A percentile compares a stretch with the other conserved stretches of the same genome.
These are phyloP conservation scores for Mystacides longicornis DNA, from an alignment of 2,888 invertebrate species.

Conservation along the genomic window DNA sequence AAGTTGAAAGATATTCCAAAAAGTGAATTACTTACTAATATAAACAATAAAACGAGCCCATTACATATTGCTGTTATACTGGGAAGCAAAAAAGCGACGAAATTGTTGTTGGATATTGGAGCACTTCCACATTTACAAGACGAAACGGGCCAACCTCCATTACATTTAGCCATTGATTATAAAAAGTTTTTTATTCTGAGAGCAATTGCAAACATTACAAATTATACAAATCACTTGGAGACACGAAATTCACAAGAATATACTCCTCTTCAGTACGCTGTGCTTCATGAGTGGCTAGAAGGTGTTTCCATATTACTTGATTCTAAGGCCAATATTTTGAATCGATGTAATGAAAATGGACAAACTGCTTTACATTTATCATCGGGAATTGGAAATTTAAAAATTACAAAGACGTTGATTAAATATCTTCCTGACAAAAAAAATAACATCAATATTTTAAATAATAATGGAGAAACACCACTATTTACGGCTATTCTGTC, in stretches of 20 bases:
- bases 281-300: constrained; percentile 45
- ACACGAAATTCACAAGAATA: constrained; percentile 41
- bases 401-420: constrained; percentile 47
- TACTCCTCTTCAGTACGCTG: constrained; percentile 48
- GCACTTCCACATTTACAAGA: constrained; percentile 40
- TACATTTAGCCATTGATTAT: constrained; percentile 46
- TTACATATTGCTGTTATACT: constrained; percentile 48
- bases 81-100: constrained; percentile 39
- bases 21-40: constrained; percentile 29
- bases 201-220: constrained; percentile 29
- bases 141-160: constrained; percentile 41
- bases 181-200: constrained; percentile 40
- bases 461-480: constrained; percentile 45
- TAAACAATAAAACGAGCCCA: constrained; percentile 35
- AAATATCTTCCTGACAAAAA: constrained; percentile 43
- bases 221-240: constrained; percentile 6
- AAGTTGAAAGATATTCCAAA: constrained; percentile 31
- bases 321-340: constrained; percentile 34
- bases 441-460: constrained; percentile 43
- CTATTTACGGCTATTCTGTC: constrained; percentile 41
- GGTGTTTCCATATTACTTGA: constrained; percentile 48
- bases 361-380: constrained; percentile 51
- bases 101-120: constrained; percentile 38
- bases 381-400: constrained; percentile 42
- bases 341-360: constrained; percentile 34